phyloP scores from a whole-genome alignment of 2,888 invertebrate species.

The Mythimna albipuncta region DNA sequence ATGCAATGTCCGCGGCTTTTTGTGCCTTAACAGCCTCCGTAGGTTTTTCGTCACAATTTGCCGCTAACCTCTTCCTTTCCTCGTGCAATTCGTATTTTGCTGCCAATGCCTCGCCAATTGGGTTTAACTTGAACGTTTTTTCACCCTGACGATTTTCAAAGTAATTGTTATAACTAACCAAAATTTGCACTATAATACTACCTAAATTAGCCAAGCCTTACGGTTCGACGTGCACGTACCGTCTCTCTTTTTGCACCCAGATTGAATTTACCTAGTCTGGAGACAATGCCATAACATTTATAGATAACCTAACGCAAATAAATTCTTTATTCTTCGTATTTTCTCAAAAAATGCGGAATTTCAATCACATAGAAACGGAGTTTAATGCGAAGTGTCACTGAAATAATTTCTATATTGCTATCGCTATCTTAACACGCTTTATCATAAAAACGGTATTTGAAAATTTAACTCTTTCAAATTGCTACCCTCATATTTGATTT shows the following conservation, averaged over 20 bases:
- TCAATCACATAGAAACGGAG: neutral
- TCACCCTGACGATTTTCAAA: conserved; percentile 87
- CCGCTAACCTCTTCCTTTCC: conserved; percentile 84
- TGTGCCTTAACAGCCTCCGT: conserved; percentile 15
- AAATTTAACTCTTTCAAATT: too few species aligned
- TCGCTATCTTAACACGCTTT: too few species aligned
- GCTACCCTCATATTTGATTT: too few species aligned
- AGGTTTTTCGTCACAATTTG: conserved; percentile 30
- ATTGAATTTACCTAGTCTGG: neutral
- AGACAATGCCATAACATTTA: neutral
- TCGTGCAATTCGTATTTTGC: conserved; percentile 91
- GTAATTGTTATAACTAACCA: conserved; percentile 29
- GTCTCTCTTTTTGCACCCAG: neutral
- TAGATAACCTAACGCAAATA: neutral
- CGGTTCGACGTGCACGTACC: neutral
- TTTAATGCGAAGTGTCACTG: neutral
- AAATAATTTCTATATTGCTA: neutral
- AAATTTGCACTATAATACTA: neutral
- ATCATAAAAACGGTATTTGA: too few species aligned
- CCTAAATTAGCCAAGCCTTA: neutral
- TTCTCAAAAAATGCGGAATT: neutral
- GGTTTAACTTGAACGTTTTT: conserved; percentile 92
- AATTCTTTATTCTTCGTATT: neutral
- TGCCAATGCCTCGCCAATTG: conserved; percentile 92
- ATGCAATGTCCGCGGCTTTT: conserved; percentile 2